Evolutionary conservation across 2,113 vertebrate genomes (phyloP), one percentile per base, ranked within the genome.

Genomic region (Nothoprocta perdicaria): DNA sequence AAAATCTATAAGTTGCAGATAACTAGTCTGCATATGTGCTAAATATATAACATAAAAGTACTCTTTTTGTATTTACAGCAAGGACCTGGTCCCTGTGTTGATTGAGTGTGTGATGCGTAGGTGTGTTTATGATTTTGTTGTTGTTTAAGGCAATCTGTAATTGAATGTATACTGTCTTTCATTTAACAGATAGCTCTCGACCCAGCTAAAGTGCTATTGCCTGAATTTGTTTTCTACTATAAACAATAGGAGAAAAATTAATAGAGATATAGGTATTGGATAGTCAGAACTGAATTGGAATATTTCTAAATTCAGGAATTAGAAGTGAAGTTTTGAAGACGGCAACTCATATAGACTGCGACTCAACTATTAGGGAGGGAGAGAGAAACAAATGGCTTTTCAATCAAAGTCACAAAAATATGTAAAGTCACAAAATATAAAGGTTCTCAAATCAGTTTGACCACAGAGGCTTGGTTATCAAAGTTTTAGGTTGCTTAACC

Each of bases 271-370:
- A 71, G 84, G 60, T 62, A 69, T 58, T 80, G 67, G 22, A 9
- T 90, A 78, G 66, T 69, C 85, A 67, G 75, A 88, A 63, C n/a
- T 68, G 62, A 87, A 61, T 27, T 48, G 61, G 50, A 80, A 92
- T 84, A 80, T 92, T 90, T 80, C 52, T 90, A 77, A 90, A 94
- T 90, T 48, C 94, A 65, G 60, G 46, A 71, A 90, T 93, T 92
- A 83, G 61, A 95, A 90, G 68, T 80, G 79, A 92, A 96, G 95
- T 95, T 94, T 89, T 92, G 76, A 92, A 94, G 89, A 89, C 75
- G 52, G 53, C 40, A 66, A 83, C 41, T 82, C 48, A 82, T n/a
- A n/a, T 18, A 76, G 48, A 38, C 35, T 38, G 35, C 35, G 35
- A 38, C 35, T 38, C 35, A 73, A 65, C 79, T 91, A 12, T 90